Conservation (phyloP, 2,797 vertebrate genomes). For the Clarias laeviceps region DNA sequence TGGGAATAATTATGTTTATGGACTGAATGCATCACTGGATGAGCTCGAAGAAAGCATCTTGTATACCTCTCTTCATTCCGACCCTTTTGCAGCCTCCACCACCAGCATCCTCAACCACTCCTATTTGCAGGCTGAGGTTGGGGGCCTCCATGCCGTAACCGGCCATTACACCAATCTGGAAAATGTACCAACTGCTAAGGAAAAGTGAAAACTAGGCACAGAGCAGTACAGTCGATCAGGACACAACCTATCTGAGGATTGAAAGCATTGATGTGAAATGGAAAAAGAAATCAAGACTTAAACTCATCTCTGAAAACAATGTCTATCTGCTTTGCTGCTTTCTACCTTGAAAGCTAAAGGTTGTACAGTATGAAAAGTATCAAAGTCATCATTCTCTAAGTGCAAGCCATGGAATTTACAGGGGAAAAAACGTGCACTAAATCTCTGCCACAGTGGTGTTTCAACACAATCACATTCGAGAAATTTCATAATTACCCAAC, state of each 20-base stretch:
- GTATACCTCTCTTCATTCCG: conserved; percentile 31
- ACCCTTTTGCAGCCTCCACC: conserved; percentile 23
- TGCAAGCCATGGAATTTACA: neutral
- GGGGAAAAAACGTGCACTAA: neutral
- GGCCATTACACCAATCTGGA: conserved; percentile 70
- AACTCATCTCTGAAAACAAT: neutral
- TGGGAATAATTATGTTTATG: conserved; percentile 68
- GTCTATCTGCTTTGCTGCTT: neutral
- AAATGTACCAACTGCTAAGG: neutral
- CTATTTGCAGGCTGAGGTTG: conserved; percentile 63
- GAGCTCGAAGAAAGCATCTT: conserved; percentile 32
- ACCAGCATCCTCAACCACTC: conserved; percentile 72
- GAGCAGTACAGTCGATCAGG: neutral
- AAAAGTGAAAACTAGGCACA: conserved; percentile 8
- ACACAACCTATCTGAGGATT: neutral
- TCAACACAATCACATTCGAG: neutral
- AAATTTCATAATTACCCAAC: neutral
- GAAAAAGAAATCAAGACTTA: no score
- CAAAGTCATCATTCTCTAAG: neutral
- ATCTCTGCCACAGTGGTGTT: neutral
- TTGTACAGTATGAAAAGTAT: neutral
- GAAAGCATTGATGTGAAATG: neutral
- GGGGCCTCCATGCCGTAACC: conserved; percentile 11
- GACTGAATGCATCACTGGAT: conserved; percentile 36
- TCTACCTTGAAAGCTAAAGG: neutral